A percentile compares a stretch with the other conserved stretches of the same genome.
Conservation (phyloP, 2,797 vertebrate genomes). For the Rhodeus uyekii region DNA sequence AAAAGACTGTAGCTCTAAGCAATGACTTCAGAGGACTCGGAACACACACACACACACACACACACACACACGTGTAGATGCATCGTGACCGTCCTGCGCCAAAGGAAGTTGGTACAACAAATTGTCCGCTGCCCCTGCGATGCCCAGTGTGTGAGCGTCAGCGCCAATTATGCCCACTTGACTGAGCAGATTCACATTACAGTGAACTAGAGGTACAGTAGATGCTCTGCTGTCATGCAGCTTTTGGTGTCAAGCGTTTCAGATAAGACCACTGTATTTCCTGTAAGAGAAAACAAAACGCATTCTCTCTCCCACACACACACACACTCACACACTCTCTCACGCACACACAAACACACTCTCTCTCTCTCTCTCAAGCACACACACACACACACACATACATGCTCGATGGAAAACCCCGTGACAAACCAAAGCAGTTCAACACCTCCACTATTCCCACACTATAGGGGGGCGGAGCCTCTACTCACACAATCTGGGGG, state of each 20-base stretch:
- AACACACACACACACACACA: slow-evolving; percentile 41
- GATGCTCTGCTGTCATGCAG: background rate
- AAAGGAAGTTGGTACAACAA: slow-evolving; percentile 51
- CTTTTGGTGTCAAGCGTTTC: background rate
- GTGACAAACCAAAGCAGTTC: background rate
- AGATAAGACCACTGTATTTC: slow-evolving; percentile 31
- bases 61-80: slow-evolving; percentile 10
- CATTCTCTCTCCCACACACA: slow-evolving; percentile 1
- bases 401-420: slow-evolving; percentile 35
- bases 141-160: slow-evolving; percentile 39
- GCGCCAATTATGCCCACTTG: slow-evolving; percentile 55
- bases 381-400: too few species aligned
- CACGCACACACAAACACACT: background rate
- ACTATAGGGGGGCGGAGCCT: background rate
- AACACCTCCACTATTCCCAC: slow-evolving; percentile 43
- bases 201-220: slow-evolving; percentile 24
- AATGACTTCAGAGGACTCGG: slow-evolving; percentile 56
- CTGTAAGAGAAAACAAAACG: background rate
- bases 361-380: too few species aligned
- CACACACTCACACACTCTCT: background rate
- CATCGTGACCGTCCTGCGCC: slow-evolving; percentile 57
- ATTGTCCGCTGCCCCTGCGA: slow-evolving; percentile 52
- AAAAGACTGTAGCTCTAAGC: slow-evolving; percentile 61
- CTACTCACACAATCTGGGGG: background rate
- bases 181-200: slow-evolving; percentile 40